Evolutionary conservation across 92 coral and sea anemone genomes (phyloP).

Genomic region (Meandrina meandrites): DNA sequence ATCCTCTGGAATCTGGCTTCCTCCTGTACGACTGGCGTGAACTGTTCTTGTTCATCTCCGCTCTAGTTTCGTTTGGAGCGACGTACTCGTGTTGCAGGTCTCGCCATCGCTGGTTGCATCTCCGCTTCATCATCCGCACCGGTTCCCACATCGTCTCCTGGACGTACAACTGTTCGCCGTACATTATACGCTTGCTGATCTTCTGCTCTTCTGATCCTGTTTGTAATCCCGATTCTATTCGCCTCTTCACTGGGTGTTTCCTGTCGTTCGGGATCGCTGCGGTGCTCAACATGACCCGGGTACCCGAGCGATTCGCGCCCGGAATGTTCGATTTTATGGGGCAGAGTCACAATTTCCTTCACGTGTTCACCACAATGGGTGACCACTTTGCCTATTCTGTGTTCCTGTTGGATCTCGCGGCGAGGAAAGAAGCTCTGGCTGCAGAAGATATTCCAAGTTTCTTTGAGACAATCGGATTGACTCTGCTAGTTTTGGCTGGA

Average conservation of each 20-base stretch:
- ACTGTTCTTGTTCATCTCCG: conserved; percentile 66
- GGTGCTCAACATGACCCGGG: conserved; percentile 59
- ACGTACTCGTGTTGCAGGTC: conserved; percentile 76
- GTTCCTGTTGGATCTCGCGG: conserved; percentile 56
- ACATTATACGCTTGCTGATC: conserved; percentile 48
- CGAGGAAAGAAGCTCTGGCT: conserved; percentile 48
- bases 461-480: conserved; percentile 65
- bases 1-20: conserved; percentile 58
- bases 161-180: conserved; percentile 67
- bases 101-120: conserved; percentile 65
- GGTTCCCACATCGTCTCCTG: conserved; percentile 62
- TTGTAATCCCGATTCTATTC: conserved; percentile 49
- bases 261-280: conserved; percentile 67
- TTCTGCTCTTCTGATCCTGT: conserved; percentile 48
- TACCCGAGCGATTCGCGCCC: conserved; percentile 77
- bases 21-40: conserved; percentile 64
- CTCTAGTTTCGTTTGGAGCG: conserved; percentile 61
- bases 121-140: conserved; percentile 66
- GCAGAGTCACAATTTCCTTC: conserved; percentile 77
- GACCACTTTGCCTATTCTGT: conserved; percentile 75
- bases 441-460: conserved; percentile 55
- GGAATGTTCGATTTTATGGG: conserved; percentile 71
- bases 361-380: conserved; percentile 70
- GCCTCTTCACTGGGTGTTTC: conserved; percentile 58
- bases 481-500: conserved; percentile 52